Evolutionary conservation across 2,888 invertebrate species (phyloP).

Genomic region (Tipula lateralis): DNA sequence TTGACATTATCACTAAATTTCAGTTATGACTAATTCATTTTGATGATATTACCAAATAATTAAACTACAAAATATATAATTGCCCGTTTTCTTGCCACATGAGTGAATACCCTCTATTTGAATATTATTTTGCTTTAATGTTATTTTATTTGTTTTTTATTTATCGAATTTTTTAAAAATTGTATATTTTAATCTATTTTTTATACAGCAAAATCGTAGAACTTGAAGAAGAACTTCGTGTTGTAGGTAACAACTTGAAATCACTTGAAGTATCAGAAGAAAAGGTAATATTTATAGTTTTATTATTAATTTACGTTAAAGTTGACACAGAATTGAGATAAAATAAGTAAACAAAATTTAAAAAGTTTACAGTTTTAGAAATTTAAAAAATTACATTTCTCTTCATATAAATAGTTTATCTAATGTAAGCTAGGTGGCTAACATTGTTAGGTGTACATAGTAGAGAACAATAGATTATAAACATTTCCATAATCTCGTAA

Average conservation of each 20-base stretch:
- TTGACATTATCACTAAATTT: too few relatives aligned
- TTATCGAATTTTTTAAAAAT: not conserved
- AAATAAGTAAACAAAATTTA: not conserved
- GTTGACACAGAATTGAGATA: not conserved
- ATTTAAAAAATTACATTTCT: too few relatives aligned
- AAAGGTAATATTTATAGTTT: slow-evolving; percentile 59
- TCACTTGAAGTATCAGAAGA: slow-evolving; percentile 99
- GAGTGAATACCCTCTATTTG: not conserved
- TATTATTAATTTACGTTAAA: not conserved
- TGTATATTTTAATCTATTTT: slow-evolving; percentile 30
- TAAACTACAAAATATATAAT: too few relatives aligned
- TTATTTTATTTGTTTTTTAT: not conserved
- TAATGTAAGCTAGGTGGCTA: not conserved
- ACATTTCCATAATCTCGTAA: not conserved
- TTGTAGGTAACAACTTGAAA: slow-evolving; percentile 99
- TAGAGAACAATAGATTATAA: not conserved
- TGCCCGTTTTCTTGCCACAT: too few relatives aligned
- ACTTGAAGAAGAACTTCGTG: slow-evolving; percentile 99
- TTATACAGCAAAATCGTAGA: slow-evolving; percentile 94
- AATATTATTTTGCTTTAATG: not conserved
- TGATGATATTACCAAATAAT: too few relatives aligned
- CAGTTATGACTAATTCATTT: too few relatives aligned
- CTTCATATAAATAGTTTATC: not conserved
- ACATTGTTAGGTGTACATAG: too few relatives aligned
- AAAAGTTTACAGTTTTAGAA: not conserved